Evolutionary conservation across 2,888 invertebrate genomes (phyloP).

Genomic region (Drosophila mulleri): DNA sequence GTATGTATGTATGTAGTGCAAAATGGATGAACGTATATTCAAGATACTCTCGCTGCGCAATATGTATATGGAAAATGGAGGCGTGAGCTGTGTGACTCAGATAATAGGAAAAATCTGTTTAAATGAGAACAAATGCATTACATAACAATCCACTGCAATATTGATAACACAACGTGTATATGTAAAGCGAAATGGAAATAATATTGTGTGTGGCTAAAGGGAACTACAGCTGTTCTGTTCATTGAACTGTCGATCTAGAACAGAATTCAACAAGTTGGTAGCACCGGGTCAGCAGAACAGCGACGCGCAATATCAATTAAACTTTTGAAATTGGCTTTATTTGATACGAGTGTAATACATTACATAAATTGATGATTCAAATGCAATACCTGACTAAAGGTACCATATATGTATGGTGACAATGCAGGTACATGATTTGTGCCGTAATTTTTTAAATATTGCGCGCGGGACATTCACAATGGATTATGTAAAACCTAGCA

Average conservation of each 20-base stretch:
- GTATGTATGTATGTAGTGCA: too few relatives aligned
- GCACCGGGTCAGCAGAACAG: conserved; percentile 6
- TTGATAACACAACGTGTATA: conserved; percentile 24
- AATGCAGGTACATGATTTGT: conserved; percentile 4
- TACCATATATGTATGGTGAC: background rate
- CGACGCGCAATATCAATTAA: conserved; percentile 21
- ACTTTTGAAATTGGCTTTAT: conserved; percentile 1
- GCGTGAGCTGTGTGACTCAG: conserved; percentile 67
- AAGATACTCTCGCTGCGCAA: conserved; percentile 62
- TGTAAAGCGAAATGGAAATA: conserved; percentile 7
- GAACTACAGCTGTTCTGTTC: conserved; percentile 19
- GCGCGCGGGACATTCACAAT: conserved; percentile 56
- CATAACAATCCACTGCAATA: conserved; percentile 30
- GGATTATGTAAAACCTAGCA: conserved; percentile 66
- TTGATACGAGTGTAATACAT: background rate
- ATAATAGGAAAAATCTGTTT: conserved; percentile 21
- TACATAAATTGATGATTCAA: background rate
- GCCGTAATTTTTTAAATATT: conserved; percentile 38
- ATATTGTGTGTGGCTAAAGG: conserved; percentile 8
- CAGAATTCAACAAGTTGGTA: conserved; percentile 35
- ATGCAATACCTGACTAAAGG: background rate
- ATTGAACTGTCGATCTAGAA: conserved; percentile 30
- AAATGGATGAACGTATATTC: conserved; percentile 22
- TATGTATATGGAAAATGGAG: conserved; percentile 42
- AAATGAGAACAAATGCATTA: conserved; percentile 28